Evolutionary conservation across 2,888 invertebrate genomes (phyloP).

Genomic region (Oscheius sp.): DNA sequence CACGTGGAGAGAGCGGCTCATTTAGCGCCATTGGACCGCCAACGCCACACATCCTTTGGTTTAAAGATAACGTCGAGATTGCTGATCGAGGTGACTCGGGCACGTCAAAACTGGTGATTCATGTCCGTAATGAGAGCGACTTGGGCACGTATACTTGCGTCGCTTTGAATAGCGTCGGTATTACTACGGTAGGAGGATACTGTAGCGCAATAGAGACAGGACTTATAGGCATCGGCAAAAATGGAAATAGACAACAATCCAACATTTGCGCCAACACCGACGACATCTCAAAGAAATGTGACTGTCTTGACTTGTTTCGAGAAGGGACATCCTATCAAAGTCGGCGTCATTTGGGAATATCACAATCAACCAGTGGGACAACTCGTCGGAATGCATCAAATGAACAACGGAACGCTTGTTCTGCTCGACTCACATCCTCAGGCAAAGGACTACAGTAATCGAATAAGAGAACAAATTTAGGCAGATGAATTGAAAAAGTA

Average conservation of each 20-base stretch:
- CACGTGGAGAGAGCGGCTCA: too few relatives aligned
- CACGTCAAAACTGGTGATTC: conserved; percentile 40
- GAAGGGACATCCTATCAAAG: conserved; percentile 60
- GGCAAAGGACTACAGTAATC: too few relatives aligned
- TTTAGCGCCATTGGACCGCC: conserved; percentile 79
- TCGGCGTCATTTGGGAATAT: conserved; percentile 59
- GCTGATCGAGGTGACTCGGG: background rate
- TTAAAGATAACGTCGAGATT: conserved; percentile 72
- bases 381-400: conserved; percentile 74
- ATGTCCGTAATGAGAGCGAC: conserved; percentile 36
- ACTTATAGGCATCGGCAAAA: conserved; percentile 40
- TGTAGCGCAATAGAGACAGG: background rate
- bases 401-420: conserved; percentile 74
- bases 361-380: conserved; percentile 63
- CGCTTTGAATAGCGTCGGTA: conserved; percentile 57
- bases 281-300: conserved; percentile 20
- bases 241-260: conserved; percentile 28
- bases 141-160: conserved; percentile 49
- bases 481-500: conserved; percentile 58
- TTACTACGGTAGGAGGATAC: conserved; percentile 41
- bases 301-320: conserved; percentile 54
- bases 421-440: conserved; percentile 55
- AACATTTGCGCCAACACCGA: background rate
- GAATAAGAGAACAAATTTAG: conserved; percentile 3
- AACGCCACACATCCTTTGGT: conserved; percentile 79